Conservation (phyloP, 2,113 vertebrate genomes). For the Bos indicus region DNA sequence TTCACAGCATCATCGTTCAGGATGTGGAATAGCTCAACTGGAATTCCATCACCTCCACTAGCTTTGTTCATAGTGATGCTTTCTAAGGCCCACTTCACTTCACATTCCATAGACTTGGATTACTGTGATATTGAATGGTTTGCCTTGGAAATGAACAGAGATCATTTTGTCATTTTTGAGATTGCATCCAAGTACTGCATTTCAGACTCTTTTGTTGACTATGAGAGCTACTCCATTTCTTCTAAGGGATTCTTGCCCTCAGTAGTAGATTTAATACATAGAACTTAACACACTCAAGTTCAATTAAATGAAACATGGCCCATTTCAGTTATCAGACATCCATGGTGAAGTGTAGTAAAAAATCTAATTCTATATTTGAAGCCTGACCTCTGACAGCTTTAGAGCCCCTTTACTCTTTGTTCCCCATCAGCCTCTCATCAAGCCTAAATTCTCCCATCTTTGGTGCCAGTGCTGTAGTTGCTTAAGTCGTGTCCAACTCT, state of each 20-base stretch:
- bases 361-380: not conserved
- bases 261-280: not conserved
- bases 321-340: not conserved
- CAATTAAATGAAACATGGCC: not conserved
- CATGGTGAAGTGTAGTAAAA: not conserved
- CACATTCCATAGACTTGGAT: not conserved
- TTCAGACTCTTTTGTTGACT: not conserved
- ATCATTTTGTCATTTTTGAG: not conserved
- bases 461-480: not conserved
- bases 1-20: too few species aligned
- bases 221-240: not conserved
- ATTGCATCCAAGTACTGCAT: not conserved
- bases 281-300: not conserved
- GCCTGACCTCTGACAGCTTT: not conserved
- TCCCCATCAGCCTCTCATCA: not conserved
- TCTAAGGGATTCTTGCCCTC: not conserved
- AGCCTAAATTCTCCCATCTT: not conserved
- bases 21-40: too few species aligned
- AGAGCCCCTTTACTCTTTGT: fast-evolving
- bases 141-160: not conserved
- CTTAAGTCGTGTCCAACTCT: not conserved
- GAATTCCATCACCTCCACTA: too few species aligned
- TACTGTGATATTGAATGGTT: not conserved
- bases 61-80: too few species aligned
- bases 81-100: too few species aligned